Conservation (phyloP, 2,888 invertebrate genomes). For the Lypha dubia region DNA sequence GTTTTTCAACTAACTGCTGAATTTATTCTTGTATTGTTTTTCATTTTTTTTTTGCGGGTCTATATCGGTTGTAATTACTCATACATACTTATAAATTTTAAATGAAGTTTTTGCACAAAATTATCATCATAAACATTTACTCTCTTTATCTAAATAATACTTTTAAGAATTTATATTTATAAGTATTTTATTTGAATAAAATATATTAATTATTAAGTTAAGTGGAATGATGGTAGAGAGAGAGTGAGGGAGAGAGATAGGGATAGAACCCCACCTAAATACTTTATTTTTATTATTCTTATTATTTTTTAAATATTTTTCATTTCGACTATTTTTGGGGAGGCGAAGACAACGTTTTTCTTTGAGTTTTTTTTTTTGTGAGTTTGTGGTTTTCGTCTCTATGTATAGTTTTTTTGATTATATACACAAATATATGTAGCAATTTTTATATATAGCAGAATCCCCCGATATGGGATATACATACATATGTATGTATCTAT, state of each 20-base stretch:
- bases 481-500: too few relatives aligned
- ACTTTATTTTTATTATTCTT: conserved; percentile 18
- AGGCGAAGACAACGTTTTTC: conserved; percentile 51
- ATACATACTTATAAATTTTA: not conserved
- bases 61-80: not conserved
- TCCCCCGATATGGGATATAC: conserved; percentile 29
- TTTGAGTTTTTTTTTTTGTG: conserved; percentile 11
- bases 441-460: conserved; percentile 47
- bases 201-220: conserved; percentile 35
- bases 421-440: conserved; percentile 63
- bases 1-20: conserved; percentile 20
- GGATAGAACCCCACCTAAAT: not conserved
- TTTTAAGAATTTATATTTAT: conserved; percentile 30
- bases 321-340: conserved; percentile 32
- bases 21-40: not conserved
- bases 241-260: not conserved
- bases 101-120: conserved; percentile 15
- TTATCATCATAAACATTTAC: not conserved
- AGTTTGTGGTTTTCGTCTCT: conserved; percentile 37
- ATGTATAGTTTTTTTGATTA: conserved; percentile 52
- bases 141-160: conserved; percentile 47
- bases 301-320: conserved; percentile 2
- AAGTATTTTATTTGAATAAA: conserved; percentile 50
- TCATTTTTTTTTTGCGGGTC: not conserved
- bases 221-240: conserved; percentile 32